Evolutionary conservation across 2,888 invertebrate genomes (phyloP), one percentile per base, ranked within the genome.

Genomic region (Alsophila aescularia): DNA sequence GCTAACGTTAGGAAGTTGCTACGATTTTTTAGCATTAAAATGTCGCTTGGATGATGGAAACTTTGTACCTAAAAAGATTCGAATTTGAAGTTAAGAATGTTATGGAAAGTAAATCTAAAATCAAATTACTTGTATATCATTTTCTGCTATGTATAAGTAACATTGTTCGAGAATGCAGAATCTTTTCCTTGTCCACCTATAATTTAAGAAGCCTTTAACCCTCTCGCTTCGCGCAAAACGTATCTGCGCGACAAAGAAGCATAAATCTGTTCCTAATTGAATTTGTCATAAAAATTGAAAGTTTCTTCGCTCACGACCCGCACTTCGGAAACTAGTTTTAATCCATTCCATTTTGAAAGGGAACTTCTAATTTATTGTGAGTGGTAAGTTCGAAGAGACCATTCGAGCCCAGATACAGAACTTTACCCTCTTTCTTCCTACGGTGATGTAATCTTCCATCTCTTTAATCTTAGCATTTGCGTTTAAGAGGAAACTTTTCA

Each of bases 241-340:
- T 77, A 77, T 80, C 70, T 72, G 74, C 69, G 70, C 67, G 75
- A 83, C 71, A 80, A 75, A 78, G 79, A 77, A 71, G 60, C 75
- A 88, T 90, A 90, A 88, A 89, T 89, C 83, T 77, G 67, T 56
- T 70, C 72, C 75, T 90, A 89, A 89, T 88, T 89, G 82, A 87
- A 84, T 90, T 89, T 87, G 86, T 90, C 88, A 90, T 90, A 91
- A 90, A 90, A 90, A 90, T 88, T 89, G 84, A 85, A 90, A 90
- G 87, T 90, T 89, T 83, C 70, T 68, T 72, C 79, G 75, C 79
- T 82, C 72, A 80, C 81, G 80, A 81, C 80, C 71, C 81, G 78
- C 80, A 86, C 81, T 87, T 82, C 70, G 73, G 81, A 66, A 83
- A 85, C 82, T 90, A 88, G 87, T 86, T 90, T 89, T 87, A 91